A percentile compares a stretch with the other conserved stretches of the same genome.
These are phyloP conservation scores for Himalopsyche anomala DNA, from an alignment of 2,888 invertebrate species.

Conservation along the genomic window DNA sequence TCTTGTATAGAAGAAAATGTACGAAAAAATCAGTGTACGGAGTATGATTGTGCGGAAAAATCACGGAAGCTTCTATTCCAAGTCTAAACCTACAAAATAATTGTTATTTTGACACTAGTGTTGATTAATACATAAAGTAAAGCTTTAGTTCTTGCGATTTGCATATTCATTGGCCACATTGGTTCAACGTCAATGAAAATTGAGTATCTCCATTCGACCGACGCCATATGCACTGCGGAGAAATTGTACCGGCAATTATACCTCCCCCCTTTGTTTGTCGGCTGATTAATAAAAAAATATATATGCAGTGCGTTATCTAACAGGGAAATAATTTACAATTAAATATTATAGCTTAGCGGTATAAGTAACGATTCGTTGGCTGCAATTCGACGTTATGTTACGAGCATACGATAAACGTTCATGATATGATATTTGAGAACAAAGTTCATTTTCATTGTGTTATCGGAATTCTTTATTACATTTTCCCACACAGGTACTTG, in stretches of 20 bases:
- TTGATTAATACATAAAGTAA: too few relatives aligned
- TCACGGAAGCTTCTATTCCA: too few relatives aligned
- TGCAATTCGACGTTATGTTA: neutral
- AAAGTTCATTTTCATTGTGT: conserved; percentile 7
- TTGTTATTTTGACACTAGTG: too few relatives aligned
- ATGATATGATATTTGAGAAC: neutral
- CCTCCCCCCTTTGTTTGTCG: conserved; percentile 7
- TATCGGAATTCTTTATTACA: neutral
- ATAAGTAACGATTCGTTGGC: neutral
- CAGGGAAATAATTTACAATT: conserved; percentile 8
- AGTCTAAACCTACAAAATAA: too few relatives aligned
- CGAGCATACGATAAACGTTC: neutral
- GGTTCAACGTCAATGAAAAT: neutral
- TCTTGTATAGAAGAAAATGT: too few relatives aligned
- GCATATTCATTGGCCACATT: neutral
- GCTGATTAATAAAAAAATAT: neutral
- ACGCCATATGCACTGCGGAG: neutral
- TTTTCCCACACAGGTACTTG: neutral
- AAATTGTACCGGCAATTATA: conserved; percentile 17
- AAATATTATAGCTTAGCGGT: neutral
- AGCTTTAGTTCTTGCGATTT: neutral
- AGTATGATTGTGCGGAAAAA: too few relatives aligned
- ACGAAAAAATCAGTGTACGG: too few relatives aligned
- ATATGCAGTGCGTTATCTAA: neutral
- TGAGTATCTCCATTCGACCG: neutral